phyloP scores from a whole-genome alignment of 2,797 vertebrate genomes.

The Falco naumanni region DNA sequence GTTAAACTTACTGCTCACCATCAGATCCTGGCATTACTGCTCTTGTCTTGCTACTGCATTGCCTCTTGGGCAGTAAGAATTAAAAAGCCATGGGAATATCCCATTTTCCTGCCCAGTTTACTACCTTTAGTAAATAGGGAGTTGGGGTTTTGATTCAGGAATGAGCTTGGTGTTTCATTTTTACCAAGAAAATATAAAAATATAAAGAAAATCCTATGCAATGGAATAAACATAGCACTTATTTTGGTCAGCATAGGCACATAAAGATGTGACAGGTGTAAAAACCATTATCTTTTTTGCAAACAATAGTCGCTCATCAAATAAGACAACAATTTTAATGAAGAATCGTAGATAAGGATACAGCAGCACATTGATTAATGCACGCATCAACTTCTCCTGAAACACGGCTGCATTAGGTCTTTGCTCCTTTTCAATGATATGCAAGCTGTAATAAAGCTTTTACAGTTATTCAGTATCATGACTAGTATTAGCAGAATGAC shows the following conservation, averaged over 20 bases:
- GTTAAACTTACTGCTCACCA: background rate
- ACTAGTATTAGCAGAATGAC: slow-evolving; percentile 32
- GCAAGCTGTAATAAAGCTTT: slow-evolving; percentile 54
- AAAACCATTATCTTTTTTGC: slow-evolving; percentile 40
- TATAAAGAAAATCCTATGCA: background rate
- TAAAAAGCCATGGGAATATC: background rate
- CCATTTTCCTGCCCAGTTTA: background rate
- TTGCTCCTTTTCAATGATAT: background rate
- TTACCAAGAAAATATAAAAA: background rate
- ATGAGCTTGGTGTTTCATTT: background rate
- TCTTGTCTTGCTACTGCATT: background rate
- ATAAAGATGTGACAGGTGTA: background rate
- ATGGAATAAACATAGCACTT: background rate
- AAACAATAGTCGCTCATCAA: slow-evolving; percentile 51
- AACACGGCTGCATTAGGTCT: slow-evolving; percentile 17
- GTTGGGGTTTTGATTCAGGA: background rate
- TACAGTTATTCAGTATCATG: slow-evolving; percentile 52
- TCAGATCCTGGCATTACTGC: background rate
- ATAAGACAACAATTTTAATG: slow-evolving; percentile 66
- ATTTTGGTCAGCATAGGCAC: background rate
- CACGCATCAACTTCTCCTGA: background rate
- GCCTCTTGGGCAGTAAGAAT: background rate
- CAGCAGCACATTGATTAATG: slow-evolving; percentile 40
- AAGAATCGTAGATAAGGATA: slow-evolving; percentile 54
- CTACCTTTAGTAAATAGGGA: background rate